These are phyloP conservation scores for Bucorvus abyssinicus DNA, from an alignment of 2,797 vertebrate genomes.

Conservation along the genomic window DNA sequence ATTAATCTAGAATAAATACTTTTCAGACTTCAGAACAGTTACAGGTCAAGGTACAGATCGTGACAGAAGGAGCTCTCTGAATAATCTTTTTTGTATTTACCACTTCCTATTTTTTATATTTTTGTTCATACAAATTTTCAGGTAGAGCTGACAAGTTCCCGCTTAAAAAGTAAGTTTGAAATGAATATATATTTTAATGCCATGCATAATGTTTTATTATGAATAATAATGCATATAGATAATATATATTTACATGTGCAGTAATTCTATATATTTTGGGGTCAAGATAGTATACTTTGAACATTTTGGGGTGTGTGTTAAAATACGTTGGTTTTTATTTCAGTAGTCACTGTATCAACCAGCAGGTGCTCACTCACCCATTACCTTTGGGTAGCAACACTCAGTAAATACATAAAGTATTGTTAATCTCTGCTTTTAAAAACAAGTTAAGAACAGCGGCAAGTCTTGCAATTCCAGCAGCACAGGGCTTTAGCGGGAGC, in stretches of 20 bases:
- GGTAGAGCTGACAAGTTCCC: background rate
- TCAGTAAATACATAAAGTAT: background rate
- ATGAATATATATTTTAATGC: background rate
- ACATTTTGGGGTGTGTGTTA: accelerated
- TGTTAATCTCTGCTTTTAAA: background rate
- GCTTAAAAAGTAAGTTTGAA: background rate
- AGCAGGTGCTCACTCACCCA: background rate
- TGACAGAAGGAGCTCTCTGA: background rate
- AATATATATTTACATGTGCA: background rate
- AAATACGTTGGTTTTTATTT: background rate
- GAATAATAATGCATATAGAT: background rate
- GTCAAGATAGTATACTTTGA: background rate
- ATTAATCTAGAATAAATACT: background rate
- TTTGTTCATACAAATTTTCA: background rate
- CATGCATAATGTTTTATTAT: background rate
- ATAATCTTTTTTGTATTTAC: background rate
- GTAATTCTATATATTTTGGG: background rate
- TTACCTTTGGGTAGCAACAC: background rate
- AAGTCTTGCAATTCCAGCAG: background rate
- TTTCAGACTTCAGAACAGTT: background rate
- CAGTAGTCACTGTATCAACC: background rate
- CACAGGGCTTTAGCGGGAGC: background rate
- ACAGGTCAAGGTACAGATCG: background rate
- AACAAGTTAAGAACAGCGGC: background rate
- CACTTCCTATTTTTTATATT: background rate